Evolutionary conservation across 2,888 invertebrate species (phyloP), one percentile per base, ranked within the genome.

Genomic region (Caenorhabditis sp.): DNA sequence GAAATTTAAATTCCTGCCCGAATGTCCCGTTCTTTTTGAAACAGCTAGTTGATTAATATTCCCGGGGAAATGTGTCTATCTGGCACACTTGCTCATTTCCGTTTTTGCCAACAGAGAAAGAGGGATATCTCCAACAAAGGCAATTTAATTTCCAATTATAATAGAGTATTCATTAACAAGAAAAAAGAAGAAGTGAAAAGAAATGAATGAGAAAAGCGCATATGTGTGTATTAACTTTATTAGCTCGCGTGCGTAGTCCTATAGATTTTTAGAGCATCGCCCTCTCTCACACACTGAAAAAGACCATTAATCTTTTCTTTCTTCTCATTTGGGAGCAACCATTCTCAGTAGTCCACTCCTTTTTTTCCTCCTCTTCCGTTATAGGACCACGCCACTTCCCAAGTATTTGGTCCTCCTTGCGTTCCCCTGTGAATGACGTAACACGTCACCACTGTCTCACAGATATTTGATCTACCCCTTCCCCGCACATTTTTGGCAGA

Each of bases 81-180:
- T 41, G n/a, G 22, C 51, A 12, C 26, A 54, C n/a, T n/a, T 35
- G 16, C 56, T 69, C 69, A 69, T 61, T 69, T 61, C 61, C 76
- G 38, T 61, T 47, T 19, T n/a, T 35, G 38, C 59, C 35, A 22
- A 24, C 47, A 24, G 64, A 51, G 6, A 28, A 35, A 22, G 14
- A 26, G 24, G 6, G 14, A 35, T 56, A 41, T 26, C 31, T 38
- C 24, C 44, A 58, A 47, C 47, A 47, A 47, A 19, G 47, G 19
- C 56, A 56, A 26, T 56, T 16, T 44, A 38, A 56, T 47, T 66
- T 75, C 28, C 75, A 66, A 75, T 75, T 75, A 75, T 75, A 75
- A 66, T 75, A 22, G 64, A 66, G 66, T 58, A 75, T 66, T 64
- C 44, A 75, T 75, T 75, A 75, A 58, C 66, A 75, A 54, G 24